These are phyloP conservation scores for Azorinus chamasolen DNA, from an alignment of 2,888 invertebrate genomes.

Conservation along the genomic window DNA sequence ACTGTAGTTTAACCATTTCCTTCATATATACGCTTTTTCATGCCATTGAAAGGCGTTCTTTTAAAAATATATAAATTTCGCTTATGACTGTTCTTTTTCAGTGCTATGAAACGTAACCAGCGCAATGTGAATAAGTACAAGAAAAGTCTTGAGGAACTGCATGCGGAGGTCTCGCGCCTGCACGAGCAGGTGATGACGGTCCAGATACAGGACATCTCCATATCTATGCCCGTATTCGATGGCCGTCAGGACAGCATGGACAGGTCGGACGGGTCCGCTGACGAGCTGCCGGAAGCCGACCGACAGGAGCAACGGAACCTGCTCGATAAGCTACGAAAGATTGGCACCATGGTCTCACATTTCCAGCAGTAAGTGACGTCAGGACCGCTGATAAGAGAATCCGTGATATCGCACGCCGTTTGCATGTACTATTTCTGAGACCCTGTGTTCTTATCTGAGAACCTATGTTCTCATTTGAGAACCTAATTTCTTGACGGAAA, in stretches of 20 bases:
- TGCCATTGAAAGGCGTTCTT: too few relatives aligned
- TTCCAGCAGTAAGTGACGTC: conserved; percentile 57
- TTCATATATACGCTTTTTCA: too few relatives aligned
- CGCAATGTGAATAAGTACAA: conserved; percentile 51
- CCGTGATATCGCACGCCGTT: too few relatives aligned
- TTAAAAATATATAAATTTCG: too few relatives aligned
- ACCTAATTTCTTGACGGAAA: too few relatives aligned
- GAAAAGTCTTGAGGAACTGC: conserved; percentile 54
- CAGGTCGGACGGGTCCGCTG: conserved; percentile 46
- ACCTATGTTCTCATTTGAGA: too few relatives aligned
- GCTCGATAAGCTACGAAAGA: conserved; percentile 55
- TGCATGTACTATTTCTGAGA: too few relatives aligned
- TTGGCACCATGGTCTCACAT: conserved; percentile 57
- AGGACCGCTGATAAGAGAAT: too few relatives aligned
- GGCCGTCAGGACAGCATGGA: conserved; percentile 40
- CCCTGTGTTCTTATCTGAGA: too few relatives aligned
- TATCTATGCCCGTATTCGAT: conserved; percentile 53
- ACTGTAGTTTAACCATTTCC: too few relatives aligned
- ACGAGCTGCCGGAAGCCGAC: conserved; percentile 62
- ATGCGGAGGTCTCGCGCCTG: conserved; percentile 57
- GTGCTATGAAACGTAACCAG: conserved; percentile 51
- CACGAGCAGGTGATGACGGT: conserved; percentile 61
- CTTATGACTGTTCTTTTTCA: conserved; percentile 5
- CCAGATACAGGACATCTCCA: conserved; percentile 62
- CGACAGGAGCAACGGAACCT: conserved; percentile 50